Evolutionary conservation across 2,888 invertebrate genomes (phyloP).

Genomic region (Augiades crinisus): DNA sequence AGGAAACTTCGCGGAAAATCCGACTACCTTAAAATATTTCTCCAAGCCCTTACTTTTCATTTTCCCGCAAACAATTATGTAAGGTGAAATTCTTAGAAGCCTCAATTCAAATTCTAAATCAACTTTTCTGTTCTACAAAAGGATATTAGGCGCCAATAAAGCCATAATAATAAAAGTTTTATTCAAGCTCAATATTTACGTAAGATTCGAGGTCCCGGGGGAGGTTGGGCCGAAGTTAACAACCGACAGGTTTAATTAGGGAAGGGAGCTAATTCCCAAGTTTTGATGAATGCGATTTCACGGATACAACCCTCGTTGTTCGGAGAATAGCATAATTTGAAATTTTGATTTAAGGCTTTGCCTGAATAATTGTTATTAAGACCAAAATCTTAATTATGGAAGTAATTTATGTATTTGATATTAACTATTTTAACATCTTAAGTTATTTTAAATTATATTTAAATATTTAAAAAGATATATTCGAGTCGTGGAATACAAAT

Average conservation of each 20-base stretch:
- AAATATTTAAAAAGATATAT: too few relatives aligned
- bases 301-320: slow-evolving; percentile 50
- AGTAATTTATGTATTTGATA: too few relatives aligned
- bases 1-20: slow-evolving; percentile 4
- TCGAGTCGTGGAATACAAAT: too few relatives aligned
- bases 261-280: slow-evolving; percentile 72
- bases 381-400: too few relatives aligned
- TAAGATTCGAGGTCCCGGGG: slow-evolving; percentile 47
- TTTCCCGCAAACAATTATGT: slow-evolving; percentile 21
- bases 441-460: too few relatives aligned
- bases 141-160: slow-evolving; percentile 54
- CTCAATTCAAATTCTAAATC: slow-evolving; percentile 44
- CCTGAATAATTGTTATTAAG: slow-evolving; percentile 61
- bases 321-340: slow-evolving; percentile 53
- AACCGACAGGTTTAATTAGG: slow-evolving; percentile 76
- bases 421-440: too few relatives aligned
- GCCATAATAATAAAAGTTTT: slow-evolving; percentile 66
- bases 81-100: slow-evolving; percentile 17
- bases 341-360: slow-evolving; percentile 68
- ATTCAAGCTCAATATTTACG: slow-evolving; percentile 69
- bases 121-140: slow-evolving; percentile 37
- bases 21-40: slow-evolving; percentile 9
- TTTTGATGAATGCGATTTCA: slow-evolving; percentile 79
- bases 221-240: slow-evolving; percentile 50
- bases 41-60: neutral